phyloP scores from a whole-genome alignment of 2,113 vertebrate genomes.

The Hydrochoerus hydrochaeris region DNA sequence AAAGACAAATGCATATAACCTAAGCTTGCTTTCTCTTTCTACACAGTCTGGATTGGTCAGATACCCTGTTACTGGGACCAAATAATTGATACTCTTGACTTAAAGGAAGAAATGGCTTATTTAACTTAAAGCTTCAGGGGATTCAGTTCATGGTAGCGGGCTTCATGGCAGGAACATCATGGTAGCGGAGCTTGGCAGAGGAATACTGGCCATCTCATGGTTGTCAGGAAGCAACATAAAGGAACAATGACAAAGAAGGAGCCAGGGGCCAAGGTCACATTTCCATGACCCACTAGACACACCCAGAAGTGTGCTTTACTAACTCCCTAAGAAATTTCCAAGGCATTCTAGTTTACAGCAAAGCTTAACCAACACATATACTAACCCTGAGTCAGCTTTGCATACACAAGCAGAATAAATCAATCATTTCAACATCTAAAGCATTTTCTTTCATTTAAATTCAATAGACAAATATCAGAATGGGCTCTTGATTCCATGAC shows the following conservation, averaged over 20 bases:
- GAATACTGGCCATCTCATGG: neutral
- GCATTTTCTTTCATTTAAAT: neutral
- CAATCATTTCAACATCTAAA: slow-evolving; percentile 5
- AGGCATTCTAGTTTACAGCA: neutral
- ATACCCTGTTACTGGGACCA: neutral
- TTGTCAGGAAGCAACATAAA: neutral
- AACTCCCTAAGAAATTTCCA: neutral
- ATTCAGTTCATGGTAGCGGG: neutral
- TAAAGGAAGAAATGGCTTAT: neutral
- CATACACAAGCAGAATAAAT: neutral
- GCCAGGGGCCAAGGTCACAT: neutral
- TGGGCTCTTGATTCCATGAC: neutral
- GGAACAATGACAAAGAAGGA: neutral
- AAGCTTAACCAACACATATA: neutral
- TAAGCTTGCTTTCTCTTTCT: neutral
- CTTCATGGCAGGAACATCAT: neutral
- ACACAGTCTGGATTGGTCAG: neutral
- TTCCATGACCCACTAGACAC: neutral
- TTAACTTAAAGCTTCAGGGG: neutral
- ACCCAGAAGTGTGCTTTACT: neutral
- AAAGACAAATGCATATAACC: neutral
- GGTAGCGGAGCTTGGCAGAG: neutral
- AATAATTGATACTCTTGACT: neutral
- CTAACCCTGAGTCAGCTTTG: neutral
- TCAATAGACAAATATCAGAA: neutral